Conservation (phyloP, 2,888 invertebrate species). For the Drosophila neotestacea region DNA sequence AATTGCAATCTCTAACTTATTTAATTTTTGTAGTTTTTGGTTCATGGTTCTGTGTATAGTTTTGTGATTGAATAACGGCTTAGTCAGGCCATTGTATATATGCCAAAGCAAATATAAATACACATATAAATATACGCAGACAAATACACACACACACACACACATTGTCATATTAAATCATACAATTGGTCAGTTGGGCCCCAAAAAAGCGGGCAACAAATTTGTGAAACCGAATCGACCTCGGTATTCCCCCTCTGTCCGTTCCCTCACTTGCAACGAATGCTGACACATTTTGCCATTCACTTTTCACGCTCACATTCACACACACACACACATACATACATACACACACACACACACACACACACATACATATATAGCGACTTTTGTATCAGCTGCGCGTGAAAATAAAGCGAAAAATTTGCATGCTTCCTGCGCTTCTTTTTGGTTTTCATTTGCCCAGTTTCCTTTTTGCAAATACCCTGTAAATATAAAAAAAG, state of each 20-base stretch:
- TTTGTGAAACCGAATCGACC: constrained; percentile 55
- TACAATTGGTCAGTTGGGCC: constrained; percentile 65
- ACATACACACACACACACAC: constrained; percentile 16
- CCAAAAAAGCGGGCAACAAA: constrained; percentile 52
- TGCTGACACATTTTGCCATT: constrained; percentile 73
- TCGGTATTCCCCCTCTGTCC: neutral
- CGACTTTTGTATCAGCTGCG: constrained; percentile 69
- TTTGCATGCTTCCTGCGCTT: constrained; percentile 50
- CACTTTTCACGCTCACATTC: constrained; percentile 70
- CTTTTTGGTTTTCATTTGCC: constrained; percentile 6
- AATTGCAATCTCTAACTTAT: constrained; percentile 24
- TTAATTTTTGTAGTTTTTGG: constrained; percentile 33
- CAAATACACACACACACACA: constrained; percentile 20
- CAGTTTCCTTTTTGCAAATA: constrained; percentile 6
- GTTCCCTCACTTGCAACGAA: constrained; percentile 26
- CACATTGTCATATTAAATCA: constrained; percentile 70
- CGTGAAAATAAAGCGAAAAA: constrained; percentile 71
- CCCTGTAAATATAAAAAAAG: constrained; percentile 13
- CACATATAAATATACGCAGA: constrained; percentile 9
- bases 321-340: constrained; percentile 24
- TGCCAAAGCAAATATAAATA: constrained; percentile 26
- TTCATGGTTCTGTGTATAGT: constrained; percentile 38
- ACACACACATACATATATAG: constrained; percentile 16
- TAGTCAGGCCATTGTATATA: constrained; percentile 47
- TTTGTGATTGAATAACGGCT: constrained; percentile 66